phyloP scores from a whole-genome alignment of 2,888 invertebrate species.

The Rhodophaea formosa region DNA sequence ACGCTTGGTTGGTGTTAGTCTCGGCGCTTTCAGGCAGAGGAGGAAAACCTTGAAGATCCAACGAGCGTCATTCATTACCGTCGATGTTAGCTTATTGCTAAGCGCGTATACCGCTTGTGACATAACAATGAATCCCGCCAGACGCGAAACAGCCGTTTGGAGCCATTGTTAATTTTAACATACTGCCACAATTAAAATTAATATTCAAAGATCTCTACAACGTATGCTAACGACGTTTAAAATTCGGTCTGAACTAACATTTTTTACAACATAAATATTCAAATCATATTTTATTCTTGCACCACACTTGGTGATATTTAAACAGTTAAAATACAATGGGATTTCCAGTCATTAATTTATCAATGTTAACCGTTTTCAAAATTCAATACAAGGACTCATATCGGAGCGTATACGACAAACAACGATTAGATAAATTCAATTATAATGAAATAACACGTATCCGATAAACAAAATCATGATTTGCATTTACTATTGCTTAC shows the following conservation, averaged over 20 bases:
- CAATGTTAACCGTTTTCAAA: not conserved
- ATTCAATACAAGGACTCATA: not conserved
- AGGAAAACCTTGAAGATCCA: slow-evolving; percentile 52
- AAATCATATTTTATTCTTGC: too few relatives aligned
- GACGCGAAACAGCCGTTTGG: slow-evolving; percentile 1
- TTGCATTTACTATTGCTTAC: slow-evolving; percentile 23
- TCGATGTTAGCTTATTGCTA: slow-evolving; percentile 5
- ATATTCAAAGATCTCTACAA: not conserved
- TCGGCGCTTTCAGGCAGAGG: slow-evolving; percentile 38
- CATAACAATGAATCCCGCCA: slow-evolving; percentile 10
- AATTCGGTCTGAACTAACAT: too few relatives aligned
- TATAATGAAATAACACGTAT: slow-evolving; percentile 10
- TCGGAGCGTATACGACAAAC: not conserved
- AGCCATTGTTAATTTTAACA: not conserved
- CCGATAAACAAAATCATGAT: slow-evolving; percentile 25
- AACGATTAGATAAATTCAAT: slow-evolving; percentile 11
- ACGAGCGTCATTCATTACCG: slow-evolving; percentile 30
- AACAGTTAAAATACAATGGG: too few relatives aligned
- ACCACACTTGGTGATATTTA: too few relatives aligned
- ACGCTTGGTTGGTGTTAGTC: slow-evolving; percentile 13
- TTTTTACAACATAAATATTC: too few relatives aligned
- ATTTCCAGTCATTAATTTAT: too few relatives aligned
- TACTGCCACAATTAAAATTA: not conserved
- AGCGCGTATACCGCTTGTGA: slow-evolving; percentile 2
- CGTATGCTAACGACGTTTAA: too few relatives aligned